phyloP scores from a whole-genome alignment of 2,113 vertebrate genomes.

The Prionailurus viverrinus region DNA sequence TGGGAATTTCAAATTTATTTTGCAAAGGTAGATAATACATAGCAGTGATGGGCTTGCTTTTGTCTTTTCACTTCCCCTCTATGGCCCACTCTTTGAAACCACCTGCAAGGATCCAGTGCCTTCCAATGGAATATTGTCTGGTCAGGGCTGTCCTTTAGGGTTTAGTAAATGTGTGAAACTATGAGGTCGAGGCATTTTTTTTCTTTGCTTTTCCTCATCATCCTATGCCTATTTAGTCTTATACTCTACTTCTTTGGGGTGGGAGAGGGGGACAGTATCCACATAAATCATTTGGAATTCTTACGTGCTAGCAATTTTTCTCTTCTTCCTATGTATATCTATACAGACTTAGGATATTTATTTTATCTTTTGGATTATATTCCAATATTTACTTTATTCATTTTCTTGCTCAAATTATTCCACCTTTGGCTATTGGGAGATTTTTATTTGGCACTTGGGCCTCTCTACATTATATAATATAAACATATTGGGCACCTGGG shows the following conservation, averaged over 20 bases:
- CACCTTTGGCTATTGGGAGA: not conserved
- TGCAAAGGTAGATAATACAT: not conserved
- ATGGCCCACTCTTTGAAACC: not conserved
- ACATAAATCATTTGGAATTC: not conserved
- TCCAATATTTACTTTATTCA: not conserved
- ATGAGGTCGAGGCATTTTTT: not conserved
- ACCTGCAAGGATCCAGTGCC: too few species aligned
- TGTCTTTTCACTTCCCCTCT: not conserved
- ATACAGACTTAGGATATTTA: not conserved
- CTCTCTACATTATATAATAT: not conserved
- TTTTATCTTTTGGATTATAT: not conserved
- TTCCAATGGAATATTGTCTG: not conserved
- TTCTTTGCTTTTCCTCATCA: not conserved
- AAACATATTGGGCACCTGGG: too few species aligned
- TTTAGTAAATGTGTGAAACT: not conserved
- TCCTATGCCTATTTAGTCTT: not conserved
- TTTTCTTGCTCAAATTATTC: not conserved
- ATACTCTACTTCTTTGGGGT: not conserved
- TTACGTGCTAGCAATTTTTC: not conserved
- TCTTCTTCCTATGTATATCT: not conserved
- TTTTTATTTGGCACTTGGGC: too few species aligned
- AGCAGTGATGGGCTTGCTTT: not conserved
- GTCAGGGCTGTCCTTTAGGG: not conserved
- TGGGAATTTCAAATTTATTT: not conserved
- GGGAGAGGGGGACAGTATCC: rapidly evolving